Evolutionary conservation across 2,113 vertebrate species (phyloP).

Genomic region (Corapipo altera): DNA sequence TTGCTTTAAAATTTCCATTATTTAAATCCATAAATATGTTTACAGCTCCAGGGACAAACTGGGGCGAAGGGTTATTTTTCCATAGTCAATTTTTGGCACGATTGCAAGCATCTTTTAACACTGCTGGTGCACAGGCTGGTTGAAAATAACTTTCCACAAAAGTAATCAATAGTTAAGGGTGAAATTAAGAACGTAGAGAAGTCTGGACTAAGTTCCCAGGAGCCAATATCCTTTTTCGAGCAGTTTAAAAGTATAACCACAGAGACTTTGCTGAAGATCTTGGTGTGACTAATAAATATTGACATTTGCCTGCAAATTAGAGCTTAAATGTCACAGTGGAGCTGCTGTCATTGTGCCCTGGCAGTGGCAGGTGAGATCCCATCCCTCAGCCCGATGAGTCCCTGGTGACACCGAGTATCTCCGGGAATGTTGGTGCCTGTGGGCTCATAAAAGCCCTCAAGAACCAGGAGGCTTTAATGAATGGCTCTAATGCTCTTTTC

Average conservation of each 20-base stretch:
- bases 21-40: neutral
- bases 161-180: neutral
- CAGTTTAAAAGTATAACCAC: neutral
- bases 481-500: neutral
- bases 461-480: neutral
- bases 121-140: neutral
- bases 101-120: neutral
- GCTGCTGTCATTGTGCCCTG: neutral
- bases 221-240: neutral
- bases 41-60: neutral
- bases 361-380: neutral
- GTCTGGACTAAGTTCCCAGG: neutral
- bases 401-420: neutral
- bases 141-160: neutral
- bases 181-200: neutral
- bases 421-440: neutral
- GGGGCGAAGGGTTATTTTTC: neutral
- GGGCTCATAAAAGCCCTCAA: neutral
- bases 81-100: neutral
- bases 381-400: neutral
- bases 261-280: neutral
- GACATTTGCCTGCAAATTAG: constrained; percentile 41
- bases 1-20: neutral
- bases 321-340: constrained; percentile 39
- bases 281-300: constrained; percentile 56